A percentile compares a stretch with the other conserved stretches of the same genome.
These are phyloP conservation scores for Craseonycteris thonglongyai DNA, from an alignment of 2,113 vertebrate species.

Conservation along the genomic window DNA sequence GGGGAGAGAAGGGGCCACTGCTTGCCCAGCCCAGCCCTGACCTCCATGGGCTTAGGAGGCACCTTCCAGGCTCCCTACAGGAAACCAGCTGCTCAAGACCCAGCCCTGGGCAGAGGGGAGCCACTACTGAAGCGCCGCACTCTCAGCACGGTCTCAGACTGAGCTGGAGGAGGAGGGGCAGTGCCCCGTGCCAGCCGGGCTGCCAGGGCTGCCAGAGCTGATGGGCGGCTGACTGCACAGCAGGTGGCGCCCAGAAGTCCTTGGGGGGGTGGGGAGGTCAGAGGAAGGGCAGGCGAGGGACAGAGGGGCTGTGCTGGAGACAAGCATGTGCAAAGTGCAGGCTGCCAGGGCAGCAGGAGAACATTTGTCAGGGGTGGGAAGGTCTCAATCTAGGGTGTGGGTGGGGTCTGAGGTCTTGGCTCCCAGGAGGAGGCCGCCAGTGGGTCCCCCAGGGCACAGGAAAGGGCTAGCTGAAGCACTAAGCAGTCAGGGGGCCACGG, in stretches of 20 bases:
- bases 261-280: not conserved
- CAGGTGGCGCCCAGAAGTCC: slow-evolving; percentile 32
- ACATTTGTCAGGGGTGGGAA: slow-evolving; percentile 3
- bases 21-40: not conserved
- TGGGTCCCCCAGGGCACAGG: slow-evolving; percentile 29
- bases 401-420: slow-evolving; percentile 40
- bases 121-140: not conserved
- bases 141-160: not conserved
- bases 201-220: not conserved
- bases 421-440: slow-evolving; percentile 51
- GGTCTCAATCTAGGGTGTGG: not conserved
- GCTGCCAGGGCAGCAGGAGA: slow-evolving; percentile 62
- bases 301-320: slow-evolving; percentile 7
- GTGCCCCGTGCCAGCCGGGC: slow-evolving; percentile 30
- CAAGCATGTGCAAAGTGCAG: slow-evolving; percentile 69
- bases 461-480: slow-evolving; percentile 28
- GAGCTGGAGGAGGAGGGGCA: not conserved
- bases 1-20: not conserved
- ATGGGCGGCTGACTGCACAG: slow-evolving; percentile 46
- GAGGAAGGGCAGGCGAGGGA: not conserved
- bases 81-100: slow-evolving; percentile 54
- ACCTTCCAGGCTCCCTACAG: not conserved
- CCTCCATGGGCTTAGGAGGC: not conserved
- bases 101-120: slow-evolving; percentile 49
- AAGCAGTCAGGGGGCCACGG: slow-evolving; percentile 15